These are phyloP conservation scores for Amphimallon solstitiale DNA, from an alignment of 2,888 invertebrate genomes.

Conservation along the genomic window DNA sequence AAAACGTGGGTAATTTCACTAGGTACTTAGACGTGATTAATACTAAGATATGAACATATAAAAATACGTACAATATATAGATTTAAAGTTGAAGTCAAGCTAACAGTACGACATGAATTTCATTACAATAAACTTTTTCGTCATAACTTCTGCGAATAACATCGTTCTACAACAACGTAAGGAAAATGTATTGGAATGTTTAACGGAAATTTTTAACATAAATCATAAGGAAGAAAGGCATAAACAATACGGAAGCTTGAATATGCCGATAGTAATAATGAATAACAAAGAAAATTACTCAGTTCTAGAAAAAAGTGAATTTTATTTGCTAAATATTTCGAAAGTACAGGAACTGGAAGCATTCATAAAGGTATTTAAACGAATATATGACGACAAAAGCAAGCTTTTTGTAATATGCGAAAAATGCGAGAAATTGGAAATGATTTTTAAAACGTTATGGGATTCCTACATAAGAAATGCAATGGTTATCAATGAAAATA, in stretches of 20 bases:
- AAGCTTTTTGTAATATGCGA: conserved; percentile 27
- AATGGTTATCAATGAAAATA: conserved; percentile 14
- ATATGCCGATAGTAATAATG: neutral
- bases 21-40: too few species aligned
- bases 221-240: neutral
- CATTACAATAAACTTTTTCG: neutral
- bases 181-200: neutral
- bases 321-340: conserved; percentile 18
- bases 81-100: too few species aligned
- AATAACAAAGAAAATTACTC: conserved; percentile 2
- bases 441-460: conserved; percentile 25
- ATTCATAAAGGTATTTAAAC: conserved; percentile 14
- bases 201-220: neutral
- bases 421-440: neutral
- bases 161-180: neutral
- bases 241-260: neutral
- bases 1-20: too few species aligned
- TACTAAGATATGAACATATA: too few species aligned
- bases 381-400: conserved; percentile 17
- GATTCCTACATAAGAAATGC: conserved; percentile 23
- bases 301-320: neutral
- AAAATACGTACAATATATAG: too few species aligned
- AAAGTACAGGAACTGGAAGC: neutral
- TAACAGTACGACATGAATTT: conserved; percentile 14
- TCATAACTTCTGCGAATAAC: neutral